phyloP scores from a whole-genome alignment of 2,888 invertebrate species.

The Andrena marginata region DNA sequence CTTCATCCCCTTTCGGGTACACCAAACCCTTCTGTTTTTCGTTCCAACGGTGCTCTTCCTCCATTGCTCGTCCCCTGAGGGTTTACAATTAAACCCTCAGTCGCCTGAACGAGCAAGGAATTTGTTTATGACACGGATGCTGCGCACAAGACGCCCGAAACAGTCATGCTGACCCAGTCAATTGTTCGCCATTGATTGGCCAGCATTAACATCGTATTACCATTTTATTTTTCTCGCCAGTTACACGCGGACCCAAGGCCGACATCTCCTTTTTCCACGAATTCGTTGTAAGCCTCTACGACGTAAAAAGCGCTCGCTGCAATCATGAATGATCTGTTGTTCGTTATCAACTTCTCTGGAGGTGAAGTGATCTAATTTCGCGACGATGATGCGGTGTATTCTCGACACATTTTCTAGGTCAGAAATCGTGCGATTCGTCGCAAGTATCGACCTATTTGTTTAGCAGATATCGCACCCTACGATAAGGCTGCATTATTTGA shows the following conservation, averaged over 20 bases:
- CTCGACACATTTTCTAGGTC: slow-evolving; percentile 44
- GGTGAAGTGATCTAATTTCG: slow-evolving; percentile 36
- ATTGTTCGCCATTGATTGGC: slow-evolving; percentile 62
- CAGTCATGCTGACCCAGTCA: slow-evolving; percentile 62
- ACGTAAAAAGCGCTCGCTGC: not conserved
- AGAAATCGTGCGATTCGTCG: slow-evolving; percentile 35
- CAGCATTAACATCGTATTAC: slow-evolving; percentile 71
- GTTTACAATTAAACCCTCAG: slow-evolving; percentile 70
- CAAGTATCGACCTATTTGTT: slow-evolving; percentile 6
- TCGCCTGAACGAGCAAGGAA: slow-evolving; percentile 74
- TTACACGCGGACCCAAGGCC: slow-evolving; percentile 27
- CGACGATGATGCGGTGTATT: slow-evolving; percentile 19
- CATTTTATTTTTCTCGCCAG: slow-evolving; percentile 66
- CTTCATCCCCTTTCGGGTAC: not conserved
- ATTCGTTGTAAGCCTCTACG: slow-evolving; percentile 13
- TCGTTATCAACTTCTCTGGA: slow-evolving; percentile 38
- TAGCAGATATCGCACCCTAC: not conserved
- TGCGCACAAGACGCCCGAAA: slow-evolving; percentile 70
- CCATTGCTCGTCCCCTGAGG: not conserved
- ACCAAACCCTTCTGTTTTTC: not conserved
- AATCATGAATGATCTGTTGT: slow-evolving; percentile 32
- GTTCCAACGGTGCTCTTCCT: not conserved
- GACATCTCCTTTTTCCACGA: slow-evolving; percentile 26
- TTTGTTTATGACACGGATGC: slow-evolving; percentile 71
- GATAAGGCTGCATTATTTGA: not conserved